Base-by-base conservation (phyloP, 2,888 invertebrate genomes). In the Drosophila gaucha region DNA sequence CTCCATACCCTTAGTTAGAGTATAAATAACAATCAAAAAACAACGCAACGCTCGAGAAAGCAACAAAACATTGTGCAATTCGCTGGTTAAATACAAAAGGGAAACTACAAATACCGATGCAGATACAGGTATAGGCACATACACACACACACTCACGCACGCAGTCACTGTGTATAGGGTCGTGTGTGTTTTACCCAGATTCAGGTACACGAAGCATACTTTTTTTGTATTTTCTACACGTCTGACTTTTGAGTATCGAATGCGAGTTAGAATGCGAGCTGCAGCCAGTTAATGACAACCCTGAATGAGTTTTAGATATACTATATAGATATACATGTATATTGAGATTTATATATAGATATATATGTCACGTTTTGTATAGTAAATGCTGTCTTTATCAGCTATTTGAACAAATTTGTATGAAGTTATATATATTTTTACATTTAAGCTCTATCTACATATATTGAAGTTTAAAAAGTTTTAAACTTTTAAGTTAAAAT, bases 11-110 rank as follows among this genome's bases (percentile, higher is more conserved):
- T 39, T 28, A 51, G n/a, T 36, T 10, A 63, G 43, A 18, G 52
- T 54, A 38, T 39, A 8, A 43, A 50, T 26, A 36, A 49, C 24
- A 46, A 31, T 20, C 9, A 20, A 50, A 58, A 46, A 46, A 16
- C 20, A 43, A 39, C 59, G 85, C 51, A 74, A 82, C 86, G 86
- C 67, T 79, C 44, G 83, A 83, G 57, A 79, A 70, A 70, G 63
- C 67, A 69, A 59, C 46, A 58, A 56, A 63, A 58, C 64, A 67
- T 72, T 76, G 77, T 64, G 82, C 79, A 74, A 74, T 72, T 64
- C 52, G 62, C 39, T 72, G 58, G 58, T 52, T 56, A 74, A 60
- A 65, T 69, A 66, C 67, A 75, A 66, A 76, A 67, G 69, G 69
- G 57, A 69, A 74, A 67, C 65, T 44, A 57, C 55, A 69, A 31